A percentile compares a stretch with the other conserved stretches of the same genome.
Conservation (phyloP, 2,113 vertebrate species). For the Dasypus novemcinctus region DNA sequence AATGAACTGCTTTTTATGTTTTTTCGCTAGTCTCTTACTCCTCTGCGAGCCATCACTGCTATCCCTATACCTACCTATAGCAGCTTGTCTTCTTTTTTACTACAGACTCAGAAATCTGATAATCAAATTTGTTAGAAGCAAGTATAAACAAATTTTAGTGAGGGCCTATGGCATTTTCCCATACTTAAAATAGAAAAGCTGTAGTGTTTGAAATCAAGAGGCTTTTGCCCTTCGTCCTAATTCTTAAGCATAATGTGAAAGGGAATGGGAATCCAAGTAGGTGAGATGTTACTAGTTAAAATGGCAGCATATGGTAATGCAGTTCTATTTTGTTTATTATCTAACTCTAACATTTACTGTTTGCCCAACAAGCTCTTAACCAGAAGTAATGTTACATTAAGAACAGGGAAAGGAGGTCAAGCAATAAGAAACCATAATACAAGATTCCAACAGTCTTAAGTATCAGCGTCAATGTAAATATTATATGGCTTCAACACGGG, state of each 20-base stretch:
- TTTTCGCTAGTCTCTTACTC: neutral
- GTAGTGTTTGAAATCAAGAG: neutral
- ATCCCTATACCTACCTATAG: neutral
- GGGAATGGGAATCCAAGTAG: neutral
- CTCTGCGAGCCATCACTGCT: neutral
- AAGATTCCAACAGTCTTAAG: conserved; percentile 15
- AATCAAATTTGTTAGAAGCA: neutral
- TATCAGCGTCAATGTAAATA: neutral
- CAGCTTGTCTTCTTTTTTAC: neutral
- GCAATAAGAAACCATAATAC: conserved; percentile 12
- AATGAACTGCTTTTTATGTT: neutral
- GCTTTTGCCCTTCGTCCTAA: neutral
- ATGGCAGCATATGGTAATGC: neutral
- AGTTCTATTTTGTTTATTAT: neutral
- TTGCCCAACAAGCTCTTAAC: neutral
- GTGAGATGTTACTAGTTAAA: neutral
- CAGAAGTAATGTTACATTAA: neutral
- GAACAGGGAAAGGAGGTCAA: neutral
- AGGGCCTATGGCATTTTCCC: neutral
- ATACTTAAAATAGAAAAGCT: conserved; percentile 14
- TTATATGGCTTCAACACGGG: neutral
- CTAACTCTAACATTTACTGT: neutral
- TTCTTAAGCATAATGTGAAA: neutral
- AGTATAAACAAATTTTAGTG: neutral
- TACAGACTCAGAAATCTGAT: neutral